phyloP scores from a whole-genome alignment of 1,140 invertebrate genomes.

The Drosophila bocki region DNA sequence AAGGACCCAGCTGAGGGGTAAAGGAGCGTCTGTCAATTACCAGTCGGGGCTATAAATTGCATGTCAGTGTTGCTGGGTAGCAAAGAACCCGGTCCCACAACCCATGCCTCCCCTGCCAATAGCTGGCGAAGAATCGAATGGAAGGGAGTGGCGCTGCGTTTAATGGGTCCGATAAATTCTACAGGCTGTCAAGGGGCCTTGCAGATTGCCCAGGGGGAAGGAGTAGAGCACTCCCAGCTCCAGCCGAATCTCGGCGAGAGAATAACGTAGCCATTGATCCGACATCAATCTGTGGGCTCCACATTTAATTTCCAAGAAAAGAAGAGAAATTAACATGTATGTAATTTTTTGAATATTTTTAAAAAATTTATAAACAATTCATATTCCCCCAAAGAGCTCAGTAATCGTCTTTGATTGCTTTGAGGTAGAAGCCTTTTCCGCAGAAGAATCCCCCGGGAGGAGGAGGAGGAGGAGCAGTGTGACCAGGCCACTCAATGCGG shows the following conservation, averaged over 20 bases:
- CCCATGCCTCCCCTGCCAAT: conserved; percentile 24
- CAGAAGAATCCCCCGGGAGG: not conserved
- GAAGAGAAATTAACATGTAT: too few species aligned
- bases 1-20: not conserved
- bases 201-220: not conserved
- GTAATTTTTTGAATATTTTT: not conserved
- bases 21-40: conserved; percentile 67
- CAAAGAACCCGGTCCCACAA: not conserved
- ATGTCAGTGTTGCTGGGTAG: conserved; percentile 57
- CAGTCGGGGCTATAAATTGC: conserved; percentile 73
- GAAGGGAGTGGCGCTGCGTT: conserved; percentile 64
- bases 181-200: conserved; percentile 49
- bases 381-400: not conserved
- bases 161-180: conserved; percentile 78
- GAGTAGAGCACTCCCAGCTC: not conserved
- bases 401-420: not conserved
- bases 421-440: not conserved
- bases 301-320: not conserved
- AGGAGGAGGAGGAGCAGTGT: conserved; percentile 14
- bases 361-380: not conserved
- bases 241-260: not conserved
- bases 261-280: conserved; percentile 17
- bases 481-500: conserved; percentile 25
- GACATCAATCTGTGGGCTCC: conserved; percentile 1
- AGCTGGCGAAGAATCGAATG: conserved; percentile 11